A percentile compares a stretch with the other conserved stretches of the same genome.
Evolutionary conservation across 2,888 invertebrate genomes (phyloP).

Genomic region (Stenolophus ochropezus): DNA sequence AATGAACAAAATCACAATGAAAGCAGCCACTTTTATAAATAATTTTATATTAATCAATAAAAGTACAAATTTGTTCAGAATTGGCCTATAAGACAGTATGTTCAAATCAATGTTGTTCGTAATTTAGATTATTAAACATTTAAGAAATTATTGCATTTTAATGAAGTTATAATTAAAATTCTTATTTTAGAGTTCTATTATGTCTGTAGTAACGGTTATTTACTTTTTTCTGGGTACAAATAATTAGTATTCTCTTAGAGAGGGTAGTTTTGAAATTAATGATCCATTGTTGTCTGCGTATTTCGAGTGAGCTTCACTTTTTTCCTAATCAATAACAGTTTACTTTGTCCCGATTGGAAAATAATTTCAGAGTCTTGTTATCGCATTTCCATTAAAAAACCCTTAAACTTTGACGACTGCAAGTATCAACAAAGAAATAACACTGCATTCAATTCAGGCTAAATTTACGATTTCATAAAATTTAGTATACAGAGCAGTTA

Average conservation of each 20-base stretch:
- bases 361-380: not conserved
- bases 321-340: not conserved
- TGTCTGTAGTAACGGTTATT: too few species aligned
- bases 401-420: slow-evolving; percentile 23
- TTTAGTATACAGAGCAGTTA: slow-evolving; percentile 39
- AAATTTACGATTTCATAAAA: slow-evolving; percentile 43
- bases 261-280: not conserved
- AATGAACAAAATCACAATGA: too few species aligned
- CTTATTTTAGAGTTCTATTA: too few species aligned
- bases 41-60: too few species aligned
- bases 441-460: slow-evolving; percentile 15
- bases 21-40: too few species aligned
- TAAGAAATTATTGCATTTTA: too few species aligned
- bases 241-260: not conserved
- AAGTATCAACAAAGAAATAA: slow-evolving; percentile 21
- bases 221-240: not conserved
- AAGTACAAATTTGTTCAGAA: too few species aligned
- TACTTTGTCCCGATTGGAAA: not conserved
- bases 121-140: too few species aligned
- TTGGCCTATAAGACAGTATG: too few species aligned
- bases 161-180: too few species aligned
- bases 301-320: not conserved
- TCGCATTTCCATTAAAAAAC: slow-evolving; percentile 17
- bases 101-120: too few species aligned
- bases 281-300: not conserved